Evolutionary conservation across 2,888 invertebrate genomes (phyloP).

Genomic region (Disparrhopalites patrizii): DNA sequence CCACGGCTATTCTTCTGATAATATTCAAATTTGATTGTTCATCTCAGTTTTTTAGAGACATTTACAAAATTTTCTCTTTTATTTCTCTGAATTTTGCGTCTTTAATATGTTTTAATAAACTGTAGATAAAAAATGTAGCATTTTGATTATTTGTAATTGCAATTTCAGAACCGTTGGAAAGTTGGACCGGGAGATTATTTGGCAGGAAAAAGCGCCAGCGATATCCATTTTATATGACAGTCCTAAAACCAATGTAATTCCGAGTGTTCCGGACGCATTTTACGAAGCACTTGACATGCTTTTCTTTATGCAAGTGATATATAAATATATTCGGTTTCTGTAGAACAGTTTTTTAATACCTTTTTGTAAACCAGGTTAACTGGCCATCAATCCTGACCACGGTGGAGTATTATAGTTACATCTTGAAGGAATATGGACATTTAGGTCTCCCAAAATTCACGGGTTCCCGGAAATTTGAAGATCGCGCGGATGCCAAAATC

Average conservation of each 20-base stretch:
- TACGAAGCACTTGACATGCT: too few species aligned
- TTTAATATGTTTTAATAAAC: too few species aligned
- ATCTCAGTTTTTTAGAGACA: neutral
- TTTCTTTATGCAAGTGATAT: too few species aligned
- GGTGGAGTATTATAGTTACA: constrained; percentile 62
- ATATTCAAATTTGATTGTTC: neutral
- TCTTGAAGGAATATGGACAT: constrained; percentile 64
- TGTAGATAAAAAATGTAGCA: too few species aligned
- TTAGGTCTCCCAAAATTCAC: constrained; percentile 64
- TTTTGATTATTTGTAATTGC: constrained; percentile 14
- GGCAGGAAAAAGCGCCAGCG: constrained; percentile 68
- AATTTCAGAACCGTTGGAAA: constrained; percentile 30
- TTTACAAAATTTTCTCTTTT: neutral
- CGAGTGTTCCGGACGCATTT: too few species aligned
- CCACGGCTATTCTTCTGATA: too few species aligned
- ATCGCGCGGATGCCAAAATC: constrained; percentile 65
- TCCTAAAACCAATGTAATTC: constrained; percentile 59
- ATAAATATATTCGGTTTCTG: too few species aligned
- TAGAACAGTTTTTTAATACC: too few species aligned
- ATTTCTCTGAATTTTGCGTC: too few species aligned
- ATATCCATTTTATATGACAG: constrained; percentile 63
- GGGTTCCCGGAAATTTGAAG: constrained; percentile 64
- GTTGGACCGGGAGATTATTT: constrained; percentile 58
- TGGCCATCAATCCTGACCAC: constrained; percentile 57
- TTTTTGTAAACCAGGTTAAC: constrained; percentile 53